Evolutionary conservation across 2,888 invertebrate species (phyloP), one percentile per base, ranked within the genome.

Genomic region (Xanthorhoe spadicearia): DNA sequence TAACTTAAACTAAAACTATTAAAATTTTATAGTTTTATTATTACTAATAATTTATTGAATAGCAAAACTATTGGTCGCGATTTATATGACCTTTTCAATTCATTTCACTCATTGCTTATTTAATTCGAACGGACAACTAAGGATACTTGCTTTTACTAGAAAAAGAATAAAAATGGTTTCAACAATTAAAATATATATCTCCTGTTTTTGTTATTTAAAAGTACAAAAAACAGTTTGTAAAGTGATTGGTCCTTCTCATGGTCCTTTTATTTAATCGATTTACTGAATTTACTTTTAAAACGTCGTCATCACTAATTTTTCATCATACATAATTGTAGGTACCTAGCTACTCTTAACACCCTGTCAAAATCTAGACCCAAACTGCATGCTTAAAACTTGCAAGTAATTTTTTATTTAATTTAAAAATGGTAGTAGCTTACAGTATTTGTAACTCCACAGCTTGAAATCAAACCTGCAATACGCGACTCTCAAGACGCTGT

Each of bases 401-500:
- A 28, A 5, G 28, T 28, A 28, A 5, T 28, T 28, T 4, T 28
- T 28, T 28, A 4, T 28, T 28, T 4, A 28, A 28, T 32, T 32
- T 32, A 7, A 7, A 7, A 32, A 38, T 23, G n/a, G 23, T 23
- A 23, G 38, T 64, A 55, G 60, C 64, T 65, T 50, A 64, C 28
- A 64, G 7, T 46, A 32, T 60, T 49, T 28, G 60, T 13, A 72
- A 69, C 56, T 78, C 73, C 62, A 66, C 85, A 93, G 93, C 74
- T 80, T 93, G 67, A 93, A 92, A 75, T 90, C 76, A 74, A 93
- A 92, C 77, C 83, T 93, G 48, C 91, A 91, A 61, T 88, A 86
- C 88, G 91, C 91, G 66, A 90, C 93, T 46, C 83, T 93, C 76
- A 92, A 93, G 86, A 93, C 93, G 2, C 80, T 93, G 59, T 93